phyloP scores from a whole-genome alignment of 1,140 invertebrate genomes.

The Drosophila biarmipes region DNA sequence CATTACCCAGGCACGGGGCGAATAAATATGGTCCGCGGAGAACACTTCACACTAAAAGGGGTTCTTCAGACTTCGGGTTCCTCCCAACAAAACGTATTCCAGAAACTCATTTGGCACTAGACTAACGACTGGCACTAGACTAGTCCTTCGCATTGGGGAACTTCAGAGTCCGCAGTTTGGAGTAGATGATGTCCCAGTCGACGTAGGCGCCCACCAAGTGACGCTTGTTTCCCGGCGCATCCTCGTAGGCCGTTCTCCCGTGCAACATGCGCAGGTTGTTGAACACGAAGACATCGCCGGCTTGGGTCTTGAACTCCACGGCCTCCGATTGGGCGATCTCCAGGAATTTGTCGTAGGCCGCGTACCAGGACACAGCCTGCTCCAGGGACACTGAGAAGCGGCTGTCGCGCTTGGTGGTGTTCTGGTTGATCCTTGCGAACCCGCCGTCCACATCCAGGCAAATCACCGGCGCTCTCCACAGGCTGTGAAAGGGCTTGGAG shows the following conservation, averaged over 20 bases:
- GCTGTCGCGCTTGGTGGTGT: conserved; percentile 88
- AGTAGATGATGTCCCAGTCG: conserved; percentile 90
- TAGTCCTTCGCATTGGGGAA: conserved; percentile 46
- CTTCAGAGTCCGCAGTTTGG: conserved; percentile 85
- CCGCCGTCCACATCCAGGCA: conserved; percentile 86
- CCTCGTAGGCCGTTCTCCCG: conserved; percentile 87
- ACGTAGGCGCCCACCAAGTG: conserved; percentile 89
- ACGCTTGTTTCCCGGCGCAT: conserved; percentile 86
- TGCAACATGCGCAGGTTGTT: conserved; percentile 89
- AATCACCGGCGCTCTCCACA: conserved; percentile 87
- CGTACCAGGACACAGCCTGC: conserved; percentile 87
- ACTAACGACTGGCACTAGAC: too few relatives aligned
- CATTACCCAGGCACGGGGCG: too few relatives aligned
- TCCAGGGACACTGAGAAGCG: conserved; percentile 87
- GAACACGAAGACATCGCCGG: conserved; percentile 88
- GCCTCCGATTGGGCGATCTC: conserved; percentile 85
- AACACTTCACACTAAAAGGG: too few relatives aligned
- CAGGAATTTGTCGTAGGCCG: conserved; percentile 86
- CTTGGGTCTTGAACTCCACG: conserved; percentile 87
- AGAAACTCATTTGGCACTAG: too few relatives aligned
- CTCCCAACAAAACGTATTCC: too few relatives aligned
- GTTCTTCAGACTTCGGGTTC: too few relatives aligned
- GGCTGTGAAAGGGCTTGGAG: conserved; percentile 86
- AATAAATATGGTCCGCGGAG: too few relatives aligned
- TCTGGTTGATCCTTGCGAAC: conserved; percentile 87